Conservation (phyloP, 1,140 invertebrate species). For the Heliconius hermathena region DNA sequence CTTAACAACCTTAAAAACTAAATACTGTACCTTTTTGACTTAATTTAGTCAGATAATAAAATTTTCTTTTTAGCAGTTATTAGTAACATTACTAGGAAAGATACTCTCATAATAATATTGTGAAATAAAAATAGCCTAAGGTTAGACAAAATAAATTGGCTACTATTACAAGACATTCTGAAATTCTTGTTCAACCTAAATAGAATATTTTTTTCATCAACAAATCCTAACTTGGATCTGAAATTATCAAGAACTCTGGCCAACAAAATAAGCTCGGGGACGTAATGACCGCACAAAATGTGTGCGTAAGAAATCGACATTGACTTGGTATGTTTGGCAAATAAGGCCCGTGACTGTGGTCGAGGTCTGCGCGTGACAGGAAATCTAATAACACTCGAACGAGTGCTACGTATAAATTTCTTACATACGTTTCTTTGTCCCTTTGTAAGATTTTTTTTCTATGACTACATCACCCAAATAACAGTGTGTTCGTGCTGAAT, state of each 20-base stretch:
- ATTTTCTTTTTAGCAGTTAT: too few species aligned
- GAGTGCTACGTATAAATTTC: slow-evolving; percentile 62
- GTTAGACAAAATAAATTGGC: too few species aligned
- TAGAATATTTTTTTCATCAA: neutral
- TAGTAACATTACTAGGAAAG: too few species aligned
- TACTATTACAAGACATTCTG: too few species aligned
- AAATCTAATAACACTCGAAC: slow-evolving; percentile 70
- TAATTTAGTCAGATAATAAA: too few species aligned
- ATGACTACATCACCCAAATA: slow-evolving; percentile 37
- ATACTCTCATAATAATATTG: too few species aligned
- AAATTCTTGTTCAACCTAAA: neutral
- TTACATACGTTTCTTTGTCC: slow-evolving; percentile 54
- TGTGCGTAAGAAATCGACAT: slow-evolving; percentile 67
- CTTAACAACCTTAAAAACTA: too few species aligned
- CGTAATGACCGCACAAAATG: slow-evolving; percentile 63
- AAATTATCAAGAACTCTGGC: neutral
- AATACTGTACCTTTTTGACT: too few species aligned
- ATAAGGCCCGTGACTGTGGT: slow-evolving; percentile 59
- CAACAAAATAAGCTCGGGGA: slow-evolving; percentile 17
- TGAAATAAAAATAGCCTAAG: too few species aligned
- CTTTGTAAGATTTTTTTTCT: slow-evolving; percentile 44
- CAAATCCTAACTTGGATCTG: neutral
- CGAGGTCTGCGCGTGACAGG: slow-evolving; percentile 65
- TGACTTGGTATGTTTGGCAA: slow-evolving; percentile 67
- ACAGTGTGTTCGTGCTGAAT: slow-evolving; percentile 25